These are phyloP conservation scores for Uropsilus gracilis DNA, from an alignment of 2,113 vertebrate species.

Conservation along the genomic window DNA sequence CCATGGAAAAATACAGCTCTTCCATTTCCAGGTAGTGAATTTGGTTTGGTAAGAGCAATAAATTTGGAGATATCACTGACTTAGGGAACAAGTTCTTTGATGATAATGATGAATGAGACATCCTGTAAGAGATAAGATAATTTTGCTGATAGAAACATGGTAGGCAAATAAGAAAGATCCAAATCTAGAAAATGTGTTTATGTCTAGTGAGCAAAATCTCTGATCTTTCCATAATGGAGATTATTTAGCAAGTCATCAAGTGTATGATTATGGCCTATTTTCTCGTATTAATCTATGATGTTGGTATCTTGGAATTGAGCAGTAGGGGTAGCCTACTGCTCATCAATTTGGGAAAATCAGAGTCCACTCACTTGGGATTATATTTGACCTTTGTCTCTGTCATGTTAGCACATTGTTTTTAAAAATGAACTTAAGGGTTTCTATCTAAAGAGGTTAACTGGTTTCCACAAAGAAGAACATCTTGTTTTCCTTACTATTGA, in stretches of 20 bases:
- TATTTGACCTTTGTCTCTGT: neutral
- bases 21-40: too few species aligned
- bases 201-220: neutral
- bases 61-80: neutral
- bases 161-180: neutral
- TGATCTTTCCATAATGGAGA: neutral
- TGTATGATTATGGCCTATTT: too few species aligned
- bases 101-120: neutral
- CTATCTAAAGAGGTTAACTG: neutral
- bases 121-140: neutral
- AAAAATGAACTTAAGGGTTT: neutral
- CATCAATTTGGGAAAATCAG: neutral
- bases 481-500: neutral
- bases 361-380: neutral
- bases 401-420: neutral
- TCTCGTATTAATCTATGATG: too few species aligned
- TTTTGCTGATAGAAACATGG: neutral
- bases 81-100: neutral
- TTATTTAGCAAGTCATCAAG: neutral
- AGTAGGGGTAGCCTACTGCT: neutral
- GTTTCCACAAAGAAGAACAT: neutral
- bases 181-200: neutral
- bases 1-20: too few species aligned
- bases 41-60: neutral
- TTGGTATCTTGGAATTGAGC: neutral